Evolutionary conservation across 1,140 invertebrate species (phyloP).

Genomic region (Aphidius gifuensis): DNA sequence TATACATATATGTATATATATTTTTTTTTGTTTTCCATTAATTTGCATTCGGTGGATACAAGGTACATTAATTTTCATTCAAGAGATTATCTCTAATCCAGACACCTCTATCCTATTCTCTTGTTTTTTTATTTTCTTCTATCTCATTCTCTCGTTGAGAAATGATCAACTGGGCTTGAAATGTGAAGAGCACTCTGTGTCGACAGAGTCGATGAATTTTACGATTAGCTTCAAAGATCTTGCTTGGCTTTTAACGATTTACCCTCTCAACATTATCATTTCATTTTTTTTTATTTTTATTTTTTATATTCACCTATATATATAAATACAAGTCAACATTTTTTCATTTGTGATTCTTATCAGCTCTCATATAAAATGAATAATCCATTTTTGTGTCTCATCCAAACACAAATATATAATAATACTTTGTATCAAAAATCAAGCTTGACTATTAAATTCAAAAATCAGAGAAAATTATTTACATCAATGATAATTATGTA

Average conservation of each 20-base stretch:
- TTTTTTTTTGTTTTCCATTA: not conserved
- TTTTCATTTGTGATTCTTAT: constrained; percentile 18
- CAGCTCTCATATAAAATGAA: not conserved
- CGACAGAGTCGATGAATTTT: constrained; percentile 15
- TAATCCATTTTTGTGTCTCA: no score
- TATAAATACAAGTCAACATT: not conserved
- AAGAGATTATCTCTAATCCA: no score
- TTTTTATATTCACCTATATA: not conserved
- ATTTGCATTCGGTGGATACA: constrained; percentile 2
- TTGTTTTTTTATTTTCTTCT: no score
- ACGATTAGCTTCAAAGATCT: constrained; percentile 10
- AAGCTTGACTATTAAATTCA: no score
- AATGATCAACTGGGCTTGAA: constrained; percentile 7
- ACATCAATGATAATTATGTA: no score
- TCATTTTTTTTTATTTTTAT: constrained; percentile 4
- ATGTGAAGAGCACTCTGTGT: constrained; percentile 10
- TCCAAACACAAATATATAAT: no score
- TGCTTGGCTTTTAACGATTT: constrained; percentile 4
- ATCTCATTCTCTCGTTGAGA: not conserved
- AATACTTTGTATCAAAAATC: no score
- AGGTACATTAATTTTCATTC: not conserved
- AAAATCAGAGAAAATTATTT: no score
- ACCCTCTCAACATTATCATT: constrained; percentile 15
- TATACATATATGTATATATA: no score
- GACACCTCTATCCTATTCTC: no score